Evolutionary conservation across 2,797 vertebrate species (phyloP), one percentile per base, ranked within the genome.

Genomic region (Acrossocheilus fasciatus): DNA sequence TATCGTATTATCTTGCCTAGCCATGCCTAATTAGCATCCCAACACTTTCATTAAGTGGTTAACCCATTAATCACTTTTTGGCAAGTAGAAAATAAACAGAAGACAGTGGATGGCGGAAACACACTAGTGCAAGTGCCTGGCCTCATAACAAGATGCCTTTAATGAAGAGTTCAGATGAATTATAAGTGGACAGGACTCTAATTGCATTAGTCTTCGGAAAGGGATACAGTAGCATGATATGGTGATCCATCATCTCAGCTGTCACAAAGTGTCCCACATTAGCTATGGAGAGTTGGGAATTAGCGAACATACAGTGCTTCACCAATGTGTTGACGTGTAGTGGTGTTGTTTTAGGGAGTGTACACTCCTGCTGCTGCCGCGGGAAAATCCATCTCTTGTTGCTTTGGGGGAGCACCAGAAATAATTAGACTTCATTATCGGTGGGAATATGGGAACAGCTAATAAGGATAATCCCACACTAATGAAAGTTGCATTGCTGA

Each of bases 391-490:
- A 15, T 82, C 39, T 79, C 82, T 75, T 76, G 73, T 64, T 82
- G 66, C 81, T 84, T 62, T 73, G 68, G 18, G 83, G 54, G 70
- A 86, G 77, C 80, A 81, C 52, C 88, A 78, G 84, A 86, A 72
- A 88, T 84, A 83, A 84, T 82, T 57, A 86, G 39, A 52, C 78
- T 88, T 86, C 72, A 43, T 85, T 86, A 88, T 88, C 59, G 18
- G 83, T 45, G 34, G 77, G 52, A 89, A 92, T 88, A 87, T 69
- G 57, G 82, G 10, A 43, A n/a, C 20, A 50, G 89, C 64, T 91
- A 84, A 90, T 90, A 88, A 86, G 75, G 86, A 87, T 90, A 87
- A 93, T 91, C 89, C 87, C 81, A 2, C 39, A 12, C 73, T 72
- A 84, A 90, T 89, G 20, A 34, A 30, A 66, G 75, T 59, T 77